These are phyloP conservation scores for Gymnocephalus cernua DNA, from an alignment of 2,113 vertebrate genomes.

Conservation along the genomic window DNA sequence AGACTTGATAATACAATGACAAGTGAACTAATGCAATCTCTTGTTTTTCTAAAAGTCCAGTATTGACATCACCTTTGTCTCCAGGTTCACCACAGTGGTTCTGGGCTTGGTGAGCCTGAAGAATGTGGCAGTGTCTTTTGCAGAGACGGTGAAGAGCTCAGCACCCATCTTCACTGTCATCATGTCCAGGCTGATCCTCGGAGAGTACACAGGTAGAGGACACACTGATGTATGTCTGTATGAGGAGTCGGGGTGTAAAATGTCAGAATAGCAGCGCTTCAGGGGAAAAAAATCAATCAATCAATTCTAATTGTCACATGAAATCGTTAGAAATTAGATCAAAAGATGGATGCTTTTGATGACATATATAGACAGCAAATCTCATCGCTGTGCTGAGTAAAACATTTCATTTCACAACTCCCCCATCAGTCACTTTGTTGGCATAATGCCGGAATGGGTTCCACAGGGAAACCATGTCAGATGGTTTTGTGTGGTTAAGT, in stretches of 20 bases:
- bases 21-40: not conserved
- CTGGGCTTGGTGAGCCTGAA: slow-evolving; percentile 96
- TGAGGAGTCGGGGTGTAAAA: not conserved
- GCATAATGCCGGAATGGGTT: too few relatives aligned
- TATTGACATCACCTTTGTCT: not conserved
- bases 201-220: slow-evolving; percentile 94
- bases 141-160: slow-evolving; percentile 98
- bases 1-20: not conserved
- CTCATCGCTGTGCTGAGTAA: not conserved
- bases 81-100: slow-evolving; percentile 94
- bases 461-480: not conserved
- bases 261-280: not conserved
- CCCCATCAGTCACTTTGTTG: not conserved
- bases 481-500: not conserved
- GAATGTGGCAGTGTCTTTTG: slow-evolving; percentile 95
- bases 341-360: not conserved
- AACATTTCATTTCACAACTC: not conserved
- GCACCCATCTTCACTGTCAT: slow-evolving; percentile 98
- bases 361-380: not conserved
- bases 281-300: too few relatives aligned
- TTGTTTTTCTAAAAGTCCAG: not conserved
- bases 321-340: too few relatives aligned
- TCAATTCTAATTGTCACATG: too few relatives aligned
- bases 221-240: not conserved
- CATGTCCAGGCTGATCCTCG: slow-evolving; percentile 95